These are phyloP conservation scores for Dexiosoma caninum DNA, from an alignment of 2,888 invertebrate species.

Conservation along the genomic window DNA sequence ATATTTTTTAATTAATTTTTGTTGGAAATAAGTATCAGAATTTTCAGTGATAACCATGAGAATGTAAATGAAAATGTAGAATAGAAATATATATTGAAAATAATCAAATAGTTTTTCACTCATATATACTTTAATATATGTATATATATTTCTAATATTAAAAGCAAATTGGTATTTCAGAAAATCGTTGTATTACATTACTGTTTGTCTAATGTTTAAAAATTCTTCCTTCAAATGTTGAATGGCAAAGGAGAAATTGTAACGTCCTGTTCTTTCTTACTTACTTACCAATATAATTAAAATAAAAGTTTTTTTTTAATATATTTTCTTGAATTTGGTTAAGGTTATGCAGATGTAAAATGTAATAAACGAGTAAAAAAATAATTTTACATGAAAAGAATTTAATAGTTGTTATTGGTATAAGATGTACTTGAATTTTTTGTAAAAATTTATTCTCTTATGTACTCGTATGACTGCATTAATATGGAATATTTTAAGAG, in stretches of 20 bases:
- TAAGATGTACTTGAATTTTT: too few relatives aligned
- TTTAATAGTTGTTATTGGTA: too few relatives aligned
- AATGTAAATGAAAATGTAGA: constrained; percentile 42
- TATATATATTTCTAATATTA: not conserved
- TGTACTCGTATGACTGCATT: too few relatives aligned
- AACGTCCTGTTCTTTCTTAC: too few relatives aligned
- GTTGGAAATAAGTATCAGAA: constrained; percentile 43
- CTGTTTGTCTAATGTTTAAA: not conserved
- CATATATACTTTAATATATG: constrained; percentile 16
- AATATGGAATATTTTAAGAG: too few relatives aligned
- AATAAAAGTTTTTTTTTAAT: too few relatives aligned
- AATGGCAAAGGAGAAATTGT: not conserved
- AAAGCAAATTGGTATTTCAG: not conserved
- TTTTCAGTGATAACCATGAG: constrained; percentile 40
- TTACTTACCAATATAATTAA: too few relatives aligned
- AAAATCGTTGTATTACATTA: constrained; percentile 50
- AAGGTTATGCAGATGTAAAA: not conserved
- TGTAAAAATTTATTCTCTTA: too few relatives aligned
- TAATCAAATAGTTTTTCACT: constrained; percentile 5
- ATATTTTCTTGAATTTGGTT: not conserved
- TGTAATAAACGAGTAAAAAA: not conserved
- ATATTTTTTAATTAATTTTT: constrained; percentile 52
- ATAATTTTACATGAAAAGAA: not conserved
- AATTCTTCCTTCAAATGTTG: constrained; percentile 1
- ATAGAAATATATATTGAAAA: constrained; percentile 7